Percentiles rank a stretch among this genome's conserved stretches.
These are phyloP conservation scores for Todiramphus saurophagus DNA, from an alignment of 2,113 vertebrate species.

Conservation along the genomic window DNA sequence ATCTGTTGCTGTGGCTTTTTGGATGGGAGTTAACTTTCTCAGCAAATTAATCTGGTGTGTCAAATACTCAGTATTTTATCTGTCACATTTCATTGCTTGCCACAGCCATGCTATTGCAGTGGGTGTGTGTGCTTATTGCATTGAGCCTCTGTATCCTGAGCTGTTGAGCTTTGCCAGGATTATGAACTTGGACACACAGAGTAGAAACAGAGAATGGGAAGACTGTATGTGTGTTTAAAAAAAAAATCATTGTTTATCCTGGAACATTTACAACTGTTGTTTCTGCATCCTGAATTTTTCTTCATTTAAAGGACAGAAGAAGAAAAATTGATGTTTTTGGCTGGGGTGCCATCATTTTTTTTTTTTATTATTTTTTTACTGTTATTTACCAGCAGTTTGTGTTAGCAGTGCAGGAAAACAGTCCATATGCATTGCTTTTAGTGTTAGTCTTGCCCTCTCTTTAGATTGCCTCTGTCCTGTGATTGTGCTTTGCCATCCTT, in stretches of 20 bases:
- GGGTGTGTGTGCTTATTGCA: accelerated
- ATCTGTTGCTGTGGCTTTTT: background rate
- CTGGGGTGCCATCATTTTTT: background rate
- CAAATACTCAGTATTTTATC: background rate
- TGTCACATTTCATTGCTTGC: background rate
- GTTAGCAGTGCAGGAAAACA: background rate
- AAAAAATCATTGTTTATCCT: background rate
- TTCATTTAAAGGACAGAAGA: background rate
- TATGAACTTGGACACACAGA: background rate
- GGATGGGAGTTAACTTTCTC: background rate
- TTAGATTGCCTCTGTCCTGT: background rate
- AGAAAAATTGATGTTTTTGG: background rate
- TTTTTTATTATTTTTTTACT: background rate
- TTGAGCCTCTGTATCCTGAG: background rate
- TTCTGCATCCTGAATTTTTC: background rate
- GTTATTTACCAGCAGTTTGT: background rate
- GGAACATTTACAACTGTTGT: background rate
- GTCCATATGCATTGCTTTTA: background rate
- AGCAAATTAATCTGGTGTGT: background rate
- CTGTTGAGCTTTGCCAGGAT: background rate
- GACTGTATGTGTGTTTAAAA: background rate
- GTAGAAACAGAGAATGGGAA: background rate
- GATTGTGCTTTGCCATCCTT: background rate
- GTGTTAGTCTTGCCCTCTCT: background rate
- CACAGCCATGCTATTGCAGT: background rate